These are phyloP conservation scores for Cantharis rustica DNA, from an alignment of 2,888 invertebrate genomes.

Conservation along the genomic window DNA sequence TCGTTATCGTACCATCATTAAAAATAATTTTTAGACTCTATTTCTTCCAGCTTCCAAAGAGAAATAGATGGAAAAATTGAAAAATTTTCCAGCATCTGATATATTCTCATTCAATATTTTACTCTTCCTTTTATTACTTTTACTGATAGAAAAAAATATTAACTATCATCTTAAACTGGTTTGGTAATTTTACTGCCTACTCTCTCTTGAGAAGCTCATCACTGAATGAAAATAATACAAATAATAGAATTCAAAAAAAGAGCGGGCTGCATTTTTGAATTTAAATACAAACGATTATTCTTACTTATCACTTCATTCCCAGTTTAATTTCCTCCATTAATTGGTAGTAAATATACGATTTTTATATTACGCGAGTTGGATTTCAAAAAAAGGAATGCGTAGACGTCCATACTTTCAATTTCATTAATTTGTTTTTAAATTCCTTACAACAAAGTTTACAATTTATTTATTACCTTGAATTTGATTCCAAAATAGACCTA, in stretches of 20 bases:
- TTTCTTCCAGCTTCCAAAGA: no score
- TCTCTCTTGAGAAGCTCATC: background rate
- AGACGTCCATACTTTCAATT: background rate
- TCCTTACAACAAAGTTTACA: background rate
- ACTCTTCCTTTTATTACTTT: background rate
- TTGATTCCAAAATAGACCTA: background rate
- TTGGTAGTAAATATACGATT: background rate
- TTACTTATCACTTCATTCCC: background rate
- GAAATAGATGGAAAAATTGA: background rate
- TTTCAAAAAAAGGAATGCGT: background rate
- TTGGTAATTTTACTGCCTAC: background rate
- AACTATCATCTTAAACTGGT: background rate
- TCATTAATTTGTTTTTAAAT: background rate
- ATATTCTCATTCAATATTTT: background rate
- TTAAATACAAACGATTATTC: background rate
- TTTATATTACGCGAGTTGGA: background rate
- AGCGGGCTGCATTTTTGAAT: background rate
- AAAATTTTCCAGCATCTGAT: background rate
- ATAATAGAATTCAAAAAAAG: background rate
- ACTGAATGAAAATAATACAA: background rate
- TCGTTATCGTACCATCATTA: background rate
- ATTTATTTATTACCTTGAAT: background rate
- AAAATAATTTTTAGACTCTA: no score
- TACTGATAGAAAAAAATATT: background rate
- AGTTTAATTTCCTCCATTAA: background rate